A percentile compares a stretch with the other conserved stretches of the same genome.
Evolutionary conservation across 2,797 vertebrate genomes (phyloP).

Genomic region (Megaceryle alcyon): DNA sequence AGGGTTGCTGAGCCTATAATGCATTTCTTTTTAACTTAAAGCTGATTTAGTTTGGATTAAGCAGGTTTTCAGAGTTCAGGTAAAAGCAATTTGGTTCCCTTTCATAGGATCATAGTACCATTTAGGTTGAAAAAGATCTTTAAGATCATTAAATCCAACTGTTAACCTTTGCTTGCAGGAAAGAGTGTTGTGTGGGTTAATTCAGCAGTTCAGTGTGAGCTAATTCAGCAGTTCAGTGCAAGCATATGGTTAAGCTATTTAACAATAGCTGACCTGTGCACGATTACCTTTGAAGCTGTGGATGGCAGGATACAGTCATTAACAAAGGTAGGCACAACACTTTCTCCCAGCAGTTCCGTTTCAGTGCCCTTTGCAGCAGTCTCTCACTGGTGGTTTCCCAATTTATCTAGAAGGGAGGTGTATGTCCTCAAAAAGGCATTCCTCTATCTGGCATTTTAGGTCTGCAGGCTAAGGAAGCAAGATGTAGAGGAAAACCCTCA

Average conservation of each 20-base stretch:
- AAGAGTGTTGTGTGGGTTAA: neutral
- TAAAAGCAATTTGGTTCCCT: neutral
- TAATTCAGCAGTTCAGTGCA: neutral
- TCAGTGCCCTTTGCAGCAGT: neutral
- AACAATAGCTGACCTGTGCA: neutral
- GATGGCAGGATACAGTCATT: neutral
- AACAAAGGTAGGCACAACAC: fast-evolving
- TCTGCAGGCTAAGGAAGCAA: neutral
- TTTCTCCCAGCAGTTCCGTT: neutral
- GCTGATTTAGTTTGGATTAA: neutral
- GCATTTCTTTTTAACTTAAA: neutral
- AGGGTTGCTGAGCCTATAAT: neutral
- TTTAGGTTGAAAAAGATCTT: neutral
- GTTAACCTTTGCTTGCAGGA: neutral
- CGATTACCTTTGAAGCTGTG: neutral
- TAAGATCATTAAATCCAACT: neutral
- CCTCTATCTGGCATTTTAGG: neutral
- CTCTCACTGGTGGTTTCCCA: neutral
- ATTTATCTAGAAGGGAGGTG: neutral
- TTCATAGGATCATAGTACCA: too few species aligned
- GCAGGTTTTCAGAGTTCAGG: neutral
- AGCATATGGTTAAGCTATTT: neutral
- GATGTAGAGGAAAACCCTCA: neutral
- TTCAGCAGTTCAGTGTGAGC: neutral
- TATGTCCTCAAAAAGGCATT: neutral